Conservation (phyloP, 64 coral and sea anemone species). For the Actinia equina region DNA sequence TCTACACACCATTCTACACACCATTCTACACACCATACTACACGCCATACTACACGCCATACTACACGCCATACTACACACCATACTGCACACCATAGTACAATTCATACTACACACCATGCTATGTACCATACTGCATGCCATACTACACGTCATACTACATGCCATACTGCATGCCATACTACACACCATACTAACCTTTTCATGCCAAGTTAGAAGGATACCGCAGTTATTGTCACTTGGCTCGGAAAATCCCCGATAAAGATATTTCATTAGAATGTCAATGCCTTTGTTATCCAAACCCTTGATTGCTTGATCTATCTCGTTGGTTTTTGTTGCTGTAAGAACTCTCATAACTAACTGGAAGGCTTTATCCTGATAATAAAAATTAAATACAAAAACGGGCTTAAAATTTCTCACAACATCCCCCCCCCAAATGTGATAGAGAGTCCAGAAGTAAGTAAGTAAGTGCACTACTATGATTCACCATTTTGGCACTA, state of each 20-base stretch:
- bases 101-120: too few relatives aligned
- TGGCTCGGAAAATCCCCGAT: slow-evolving; percentile 84
- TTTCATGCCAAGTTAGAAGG: slow-evolving; percentile 92
- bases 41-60: too few relatives aligned
- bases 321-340: slow-evolving; percentile 65
- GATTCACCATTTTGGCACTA: too few relatives aligned
- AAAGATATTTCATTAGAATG: slow-evolving; percentile 98
- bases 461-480: too few relatives aligned
- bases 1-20: too few relatives aligned
- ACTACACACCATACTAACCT: slow-evolving; percentile 26
- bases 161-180: too few relatives aligned
- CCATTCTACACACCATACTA: too few relatives aligned
- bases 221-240: slow-evolving; percentile 73
- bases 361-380: slow-evolving; percentile 91
- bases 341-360: slow-evolving; percentile 83
- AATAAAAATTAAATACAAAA: not conserved
- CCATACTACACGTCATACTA: too few relatives aligned
- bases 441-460: too few relatives aligned
- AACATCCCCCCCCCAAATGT: too few relatives aligned
- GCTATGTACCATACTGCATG: not conserved
- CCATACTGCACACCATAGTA: too few relatives aligned
- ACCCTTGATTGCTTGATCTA: slow-evolving; percentile 67
- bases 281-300: slow-evolving; percentile 70
- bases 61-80: too few relatives aligned
- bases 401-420: not conserved